Conservation (phyloP, 2,888 invertebrate genomes). For the Chalcis sispes region DNA sequence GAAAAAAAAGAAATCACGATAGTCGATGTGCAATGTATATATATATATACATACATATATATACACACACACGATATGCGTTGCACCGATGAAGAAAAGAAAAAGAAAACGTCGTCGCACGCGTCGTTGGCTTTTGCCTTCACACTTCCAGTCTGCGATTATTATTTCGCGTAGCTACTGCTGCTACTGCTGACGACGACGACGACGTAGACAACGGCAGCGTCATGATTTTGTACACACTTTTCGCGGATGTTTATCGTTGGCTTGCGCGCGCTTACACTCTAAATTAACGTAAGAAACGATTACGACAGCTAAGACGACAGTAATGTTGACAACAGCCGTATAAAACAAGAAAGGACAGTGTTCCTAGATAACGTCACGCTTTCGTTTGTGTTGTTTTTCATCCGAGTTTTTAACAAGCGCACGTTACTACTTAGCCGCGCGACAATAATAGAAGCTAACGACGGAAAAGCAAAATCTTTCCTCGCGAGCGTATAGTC, state of each 20-base stretch:
- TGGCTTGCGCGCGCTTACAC: too few species aligned
- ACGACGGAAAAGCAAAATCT: neutral
- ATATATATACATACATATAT: neutral
- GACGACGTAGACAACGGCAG: slow-evolving; percentile 9
- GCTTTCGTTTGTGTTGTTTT: neutral
- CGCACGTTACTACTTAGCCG: neutral
- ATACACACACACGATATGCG: neutral
- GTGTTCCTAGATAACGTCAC: neutral
- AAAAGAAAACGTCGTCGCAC: neutral
- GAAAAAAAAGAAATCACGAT: neutral
- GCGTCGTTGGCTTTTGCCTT: too few species aligned
- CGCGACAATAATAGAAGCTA: neutral
- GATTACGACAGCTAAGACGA: too few species aligned
- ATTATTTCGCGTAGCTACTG: slow-evolving; percentile 28
- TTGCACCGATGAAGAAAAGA: neutral
- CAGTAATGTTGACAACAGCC: too few species aligned
- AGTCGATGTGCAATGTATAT: neutral
- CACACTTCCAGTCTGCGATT: slow-evolving; percentile 18
- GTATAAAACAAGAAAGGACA: too few species aligned
- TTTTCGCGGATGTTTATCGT: too few species aligned
- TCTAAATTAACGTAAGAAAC: too few species aligned
- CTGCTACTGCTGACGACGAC: slow-evolving; percentile 6
- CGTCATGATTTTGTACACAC: slow-evolving; percentile 19
- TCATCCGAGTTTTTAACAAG: neutral
- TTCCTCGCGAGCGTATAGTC: neutral